Evolutionary conservation across 2,113 vertebrate species (phyloP).

Genomic region (Equus quagga): DNA sequence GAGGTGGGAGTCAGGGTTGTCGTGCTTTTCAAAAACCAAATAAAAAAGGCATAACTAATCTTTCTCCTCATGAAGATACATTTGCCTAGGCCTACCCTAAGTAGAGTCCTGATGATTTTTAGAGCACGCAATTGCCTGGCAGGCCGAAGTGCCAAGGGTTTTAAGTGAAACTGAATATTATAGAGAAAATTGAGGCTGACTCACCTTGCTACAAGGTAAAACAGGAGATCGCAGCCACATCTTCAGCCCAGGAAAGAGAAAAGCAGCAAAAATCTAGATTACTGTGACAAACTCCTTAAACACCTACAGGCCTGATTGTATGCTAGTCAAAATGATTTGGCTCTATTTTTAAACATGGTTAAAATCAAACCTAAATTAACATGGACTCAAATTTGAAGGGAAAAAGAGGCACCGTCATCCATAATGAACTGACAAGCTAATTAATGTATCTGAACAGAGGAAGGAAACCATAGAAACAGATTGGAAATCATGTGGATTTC

Average conservation of each 20-base stretch:
- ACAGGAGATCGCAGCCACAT: background rate
- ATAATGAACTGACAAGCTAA: conserved; percentile 72
- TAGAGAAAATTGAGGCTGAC: background rate
- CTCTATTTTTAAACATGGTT: conserved; percentile 77
- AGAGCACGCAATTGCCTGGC: background rate
- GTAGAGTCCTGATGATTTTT: background rate
- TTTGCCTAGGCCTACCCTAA: background rate
- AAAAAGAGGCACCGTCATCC: conserved; percentile 31
- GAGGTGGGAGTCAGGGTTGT: background rate
- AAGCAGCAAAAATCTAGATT: background rate
- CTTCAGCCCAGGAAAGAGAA: background rate
- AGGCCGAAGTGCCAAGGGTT: background rate
- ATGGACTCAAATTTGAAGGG: conserved; percentile 46
- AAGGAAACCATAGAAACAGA: conserved; percentile 76
- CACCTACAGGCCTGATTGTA: background rate
- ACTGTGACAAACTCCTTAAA: conserved; percentile 33
- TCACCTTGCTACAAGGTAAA: background rate
- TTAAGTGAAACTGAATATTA: background rate
- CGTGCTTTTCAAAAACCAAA: background rate
- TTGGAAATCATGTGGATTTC: conserved; percentile 53
- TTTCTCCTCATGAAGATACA: background rate
- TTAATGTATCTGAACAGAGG: conserved; percentile 63
- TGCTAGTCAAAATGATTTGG: conserved; percentile 67
- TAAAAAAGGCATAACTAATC: background rate
- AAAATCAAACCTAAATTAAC: conserved; percentile 76